These are phyloP conservation scores for Macrosiphum euphorbiae DNA, from an alignment of 2,888 invertebrate species.

Conservation along the genomic window DNA sequence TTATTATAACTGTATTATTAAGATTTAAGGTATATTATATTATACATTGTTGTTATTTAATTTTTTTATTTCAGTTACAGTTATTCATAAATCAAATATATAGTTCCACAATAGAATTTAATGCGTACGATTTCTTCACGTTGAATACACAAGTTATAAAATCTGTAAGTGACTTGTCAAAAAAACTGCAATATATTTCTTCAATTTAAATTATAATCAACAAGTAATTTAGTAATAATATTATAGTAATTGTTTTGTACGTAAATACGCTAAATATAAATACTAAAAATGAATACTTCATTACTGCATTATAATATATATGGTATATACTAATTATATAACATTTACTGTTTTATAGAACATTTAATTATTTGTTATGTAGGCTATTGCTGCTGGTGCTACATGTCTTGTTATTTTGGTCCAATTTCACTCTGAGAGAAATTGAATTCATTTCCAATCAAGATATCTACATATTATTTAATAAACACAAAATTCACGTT, in stretches of 20 bases:
- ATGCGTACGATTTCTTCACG: constrained; percentile 69
- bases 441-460: background rate
- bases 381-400: constrained; percentile 66
- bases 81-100: constrained; percentile 69
- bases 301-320: background rate
- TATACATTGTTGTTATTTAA: background rate
- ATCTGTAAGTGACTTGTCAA: constrained; percentile 68
- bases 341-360: background rate
- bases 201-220: background rate
- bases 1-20: too few relatives aligned
- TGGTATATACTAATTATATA: background rate
- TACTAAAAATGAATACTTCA: background rate
- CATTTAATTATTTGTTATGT: background rate
- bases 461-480: background rate
- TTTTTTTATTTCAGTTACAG: constrained; percentile 67
- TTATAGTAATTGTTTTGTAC: background rate
- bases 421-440: constrained; percentile 34
- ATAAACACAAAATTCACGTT: background rate
- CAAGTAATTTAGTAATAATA: background rate
- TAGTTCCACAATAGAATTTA: constrained; percentile 69
- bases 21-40: too few relatives aligned
- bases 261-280: background rate
- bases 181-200: background rate
- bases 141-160: constrained; percentile 69
- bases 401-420: constrained; percentile 66